Evolutionary conservation across 2,113 vertebrate genomes (phyloP).

Genomic region (Choloepus hoffmanni): DNA sequence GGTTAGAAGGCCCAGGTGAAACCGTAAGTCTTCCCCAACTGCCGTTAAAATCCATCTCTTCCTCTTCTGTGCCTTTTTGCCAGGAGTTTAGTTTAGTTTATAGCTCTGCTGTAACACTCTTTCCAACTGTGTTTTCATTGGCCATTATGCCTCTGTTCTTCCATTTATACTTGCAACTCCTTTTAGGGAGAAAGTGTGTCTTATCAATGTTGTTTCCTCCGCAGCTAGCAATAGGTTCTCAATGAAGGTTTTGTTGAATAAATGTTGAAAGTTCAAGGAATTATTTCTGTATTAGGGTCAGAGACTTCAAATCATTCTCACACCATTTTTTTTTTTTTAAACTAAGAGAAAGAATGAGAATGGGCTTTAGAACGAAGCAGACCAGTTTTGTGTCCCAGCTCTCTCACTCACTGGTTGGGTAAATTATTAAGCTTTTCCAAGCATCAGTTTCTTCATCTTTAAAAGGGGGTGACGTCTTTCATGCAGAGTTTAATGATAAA

Average conservation of each 20-base stretch:
- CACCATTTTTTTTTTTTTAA: neutral
- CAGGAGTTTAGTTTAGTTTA: neutral
- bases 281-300: neutral
- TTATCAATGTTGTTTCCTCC: neutral
- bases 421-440: conserved; percentile 31
- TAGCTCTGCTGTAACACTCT: neutral
- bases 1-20: neutral
- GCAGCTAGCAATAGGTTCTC: neutral
- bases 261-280: conserved; percentile 29
- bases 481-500: neutral
- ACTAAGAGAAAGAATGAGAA: neutral
- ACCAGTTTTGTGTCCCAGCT: neutral
- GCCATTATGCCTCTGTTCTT: neutral
- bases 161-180: neutral
- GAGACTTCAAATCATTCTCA: neutral
- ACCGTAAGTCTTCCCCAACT: neutral
- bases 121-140: neutral
- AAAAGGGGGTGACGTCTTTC: neutral
- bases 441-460: conserved; percentile 7
- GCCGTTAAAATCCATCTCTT: neutral
- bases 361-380: neutral
- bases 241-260: neutral
- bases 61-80: neutral
- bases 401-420: neutral
- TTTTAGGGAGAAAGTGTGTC: neutral